Conservation (phyloP, 2,113 vertebrate genomes). For the Grantiella picta region DNA sequence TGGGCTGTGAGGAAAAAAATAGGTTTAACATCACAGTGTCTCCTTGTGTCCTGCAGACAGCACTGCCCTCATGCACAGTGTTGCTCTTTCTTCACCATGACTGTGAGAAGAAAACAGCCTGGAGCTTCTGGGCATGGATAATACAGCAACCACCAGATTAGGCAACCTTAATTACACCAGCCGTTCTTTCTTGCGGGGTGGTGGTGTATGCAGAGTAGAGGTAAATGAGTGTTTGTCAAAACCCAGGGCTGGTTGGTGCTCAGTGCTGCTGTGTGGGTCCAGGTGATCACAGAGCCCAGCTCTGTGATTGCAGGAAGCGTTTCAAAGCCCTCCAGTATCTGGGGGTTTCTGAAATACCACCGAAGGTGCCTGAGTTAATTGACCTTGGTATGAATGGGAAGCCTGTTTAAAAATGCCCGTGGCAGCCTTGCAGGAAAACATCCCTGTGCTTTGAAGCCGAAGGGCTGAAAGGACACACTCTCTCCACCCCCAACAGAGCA, state of each 20-base stretch:
- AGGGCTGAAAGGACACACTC: constrained; percentile 18
- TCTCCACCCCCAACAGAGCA: neutral
- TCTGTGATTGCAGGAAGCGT: neutral
- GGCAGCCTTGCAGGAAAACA: constrained; percentile 11
- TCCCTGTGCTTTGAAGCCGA: constrained; percentile 5
- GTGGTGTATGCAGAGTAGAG: neutral
- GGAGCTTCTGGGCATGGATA: neutral
- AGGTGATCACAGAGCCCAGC: constrained; percentile 6
- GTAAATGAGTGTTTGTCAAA: constrained; percentile 19
- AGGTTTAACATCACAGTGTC: neutral
- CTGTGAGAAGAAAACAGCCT: constrained; percentile 5
- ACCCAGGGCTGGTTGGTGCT: neutral
- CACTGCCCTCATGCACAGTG: neutral
- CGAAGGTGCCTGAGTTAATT: constrained; percentile 16
- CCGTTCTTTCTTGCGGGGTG: neutral
- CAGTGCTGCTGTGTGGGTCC: neutral
- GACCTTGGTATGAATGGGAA: constrained; percentile 27
- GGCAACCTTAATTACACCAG: neutral
- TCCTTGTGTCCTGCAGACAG: neutral
- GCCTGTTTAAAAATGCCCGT: neutral
- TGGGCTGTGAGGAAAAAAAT: neutral
- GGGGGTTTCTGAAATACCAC: constrained; percentile 46
- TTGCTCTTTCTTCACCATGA: neutral
- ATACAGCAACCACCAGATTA: neutral
- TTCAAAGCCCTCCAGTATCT: constrained; percentile 35